A percentile compares a stretch with the other conserved stretches of the same genome.
Conservation (phyloP, 1,140 invertebrate species). For the Telenomus remus region DNA sequence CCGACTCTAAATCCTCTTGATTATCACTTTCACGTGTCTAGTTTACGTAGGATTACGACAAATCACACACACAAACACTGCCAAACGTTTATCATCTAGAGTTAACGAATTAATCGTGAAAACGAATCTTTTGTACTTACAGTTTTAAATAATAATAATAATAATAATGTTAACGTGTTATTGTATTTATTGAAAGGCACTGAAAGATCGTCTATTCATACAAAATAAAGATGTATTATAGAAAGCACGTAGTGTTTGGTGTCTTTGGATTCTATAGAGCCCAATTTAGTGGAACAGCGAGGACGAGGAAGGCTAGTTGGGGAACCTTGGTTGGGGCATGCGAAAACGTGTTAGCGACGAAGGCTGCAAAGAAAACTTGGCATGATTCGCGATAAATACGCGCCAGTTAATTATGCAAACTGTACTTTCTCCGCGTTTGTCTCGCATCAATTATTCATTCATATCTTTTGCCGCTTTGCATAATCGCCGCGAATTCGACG, state of each 20-base stretch:
- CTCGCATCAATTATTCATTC: no score
- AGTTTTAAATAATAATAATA: no score
- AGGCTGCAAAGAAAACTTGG: constrained; percentile 3
- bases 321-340: constrained; percentile 6
- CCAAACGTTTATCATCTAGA: not conserved
- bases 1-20: constrained; percentile 78
- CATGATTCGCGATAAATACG: not conserved
- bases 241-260: no score
- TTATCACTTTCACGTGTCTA: constrained; percentile 27
- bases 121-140: no score
- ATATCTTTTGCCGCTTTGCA: no score
- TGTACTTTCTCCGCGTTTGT: not conserved
- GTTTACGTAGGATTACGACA: constrained; percentile 25
- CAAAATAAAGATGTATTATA: not conserved
- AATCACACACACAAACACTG: constrained; percentile 26
- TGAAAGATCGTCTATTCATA: not conserved
- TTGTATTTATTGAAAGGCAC: no score
- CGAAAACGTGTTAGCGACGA: constrained; percentile 5
- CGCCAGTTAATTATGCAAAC: not conserved
- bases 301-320: not conserved
- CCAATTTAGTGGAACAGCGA: not conserved
- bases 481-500: no score
- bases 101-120: no score
- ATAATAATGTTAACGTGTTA: no score
- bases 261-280: not conserved